A percentile compares a stretch with the other conserved stretches of the same genome.
These are phyloP conservation scores for Lindbergichthys nudifrons DNA, from an alignment of 2,797 vertebrate species.

Conservation along the genomic window DNA sequence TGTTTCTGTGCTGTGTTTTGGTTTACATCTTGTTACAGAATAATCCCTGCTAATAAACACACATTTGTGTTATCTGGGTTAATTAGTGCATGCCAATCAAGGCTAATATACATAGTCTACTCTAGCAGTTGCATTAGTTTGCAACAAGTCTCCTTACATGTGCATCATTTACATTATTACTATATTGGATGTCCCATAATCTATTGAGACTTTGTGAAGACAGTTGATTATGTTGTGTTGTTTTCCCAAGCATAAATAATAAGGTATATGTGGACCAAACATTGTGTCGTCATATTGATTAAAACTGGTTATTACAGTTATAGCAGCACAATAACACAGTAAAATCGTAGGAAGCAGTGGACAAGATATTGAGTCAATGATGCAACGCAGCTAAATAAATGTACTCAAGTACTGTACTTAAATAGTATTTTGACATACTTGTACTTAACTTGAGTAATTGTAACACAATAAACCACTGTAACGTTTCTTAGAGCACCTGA, in stretches of 20 bases:
- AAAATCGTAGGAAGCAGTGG: not conserved
- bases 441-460: no score
- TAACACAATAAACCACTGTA: no score
- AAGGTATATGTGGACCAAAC: not conserved
- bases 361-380: not conserved
- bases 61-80: conserved; percentile 5
- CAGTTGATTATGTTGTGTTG: no score
- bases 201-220: not conserved
- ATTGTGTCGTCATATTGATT: not conserved
- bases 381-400: no score
- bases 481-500: no score
- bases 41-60: not conserved
- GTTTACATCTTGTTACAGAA: not conserved
- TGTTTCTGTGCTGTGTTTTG: not conserved
- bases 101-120: not conserved
- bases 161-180: not conserved
- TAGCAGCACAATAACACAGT: not conserved
- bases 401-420: no score
- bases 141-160: conserved; percentile 1
- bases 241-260: not conserved
- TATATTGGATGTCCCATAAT: not conserved
- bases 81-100: conserved; percentile 7
- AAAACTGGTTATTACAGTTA: not conserved
- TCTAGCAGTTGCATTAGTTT: not conserved
- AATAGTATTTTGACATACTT: no score